Evolutionary conservation across 2,888 invertebrate genomes (phyloP).

Genomic region (Theretra japonica): DNA sequence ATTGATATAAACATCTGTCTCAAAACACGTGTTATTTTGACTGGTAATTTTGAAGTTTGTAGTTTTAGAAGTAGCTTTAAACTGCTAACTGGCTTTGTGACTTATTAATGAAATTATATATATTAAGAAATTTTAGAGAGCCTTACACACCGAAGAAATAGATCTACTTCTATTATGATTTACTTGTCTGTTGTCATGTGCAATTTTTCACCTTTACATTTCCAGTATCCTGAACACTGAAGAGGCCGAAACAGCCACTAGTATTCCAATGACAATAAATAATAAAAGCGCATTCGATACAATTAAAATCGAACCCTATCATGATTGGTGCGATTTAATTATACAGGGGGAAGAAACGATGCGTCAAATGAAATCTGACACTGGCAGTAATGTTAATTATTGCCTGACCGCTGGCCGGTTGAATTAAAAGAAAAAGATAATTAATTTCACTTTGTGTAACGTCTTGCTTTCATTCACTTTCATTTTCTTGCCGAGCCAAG

Average conservation of each 20-base stretch:
- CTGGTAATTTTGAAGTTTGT: not conserved
- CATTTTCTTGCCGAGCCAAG: not conserved
- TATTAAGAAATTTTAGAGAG: too few species aligned
- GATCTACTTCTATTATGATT: too few species aligned
- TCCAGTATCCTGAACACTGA: not conserved
- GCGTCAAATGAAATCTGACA: constrained; percentile 32
- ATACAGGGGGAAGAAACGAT: constrained; percentile 17
- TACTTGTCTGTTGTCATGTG: too few species aligned
- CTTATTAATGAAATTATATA: too few species aligned
- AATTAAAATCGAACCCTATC: not conserved
- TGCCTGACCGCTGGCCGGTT: constrained; percentile 14
- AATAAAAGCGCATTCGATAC: not conserved
- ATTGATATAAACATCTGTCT: not conserved
- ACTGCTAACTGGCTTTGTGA: too few species aligned
- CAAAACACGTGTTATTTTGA: not conserved
- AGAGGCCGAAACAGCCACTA: not conserved
- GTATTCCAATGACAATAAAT: not conserved
- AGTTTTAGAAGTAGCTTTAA: too few species aligned
- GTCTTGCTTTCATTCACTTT: constrained; percentile 12
- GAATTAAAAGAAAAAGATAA: constrained; percentile 25
- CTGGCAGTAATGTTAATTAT: constrained; percentile 27
- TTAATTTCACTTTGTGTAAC: constrained; percentile 18
- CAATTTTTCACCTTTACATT: too few species aligned
- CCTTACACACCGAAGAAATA: too few species aligned
- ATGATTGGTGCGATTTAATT: constrained; percentile 5